Evolutionary conservation across 2,113 vertebrate species (phyloP).

Genomic region (Suricata suricatta): DNA sequence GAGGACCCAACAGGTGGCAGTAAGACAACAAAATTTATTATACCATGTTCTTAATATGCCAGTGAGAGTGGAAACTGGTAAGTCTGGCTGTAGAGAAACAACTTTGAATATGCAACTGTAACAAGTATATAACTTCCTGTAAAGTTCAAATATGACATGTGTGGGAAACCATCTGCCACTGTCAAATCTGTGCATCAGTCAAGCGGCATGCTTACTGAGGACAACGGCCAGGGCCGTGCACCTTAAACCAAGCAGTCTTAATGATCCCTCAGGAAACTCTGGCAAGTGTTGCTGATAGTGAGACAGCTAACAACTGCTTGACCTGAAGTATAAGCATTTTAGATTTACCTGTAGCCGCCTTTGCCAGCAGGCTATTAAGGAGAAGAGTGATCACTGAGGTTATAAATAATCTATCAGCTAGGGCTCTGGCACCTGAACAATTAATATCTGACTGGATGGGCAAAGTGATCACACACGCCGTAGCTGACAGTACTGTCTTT

Average conservation of each 20-base stretch:
- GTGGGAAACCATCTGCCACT: background rate
- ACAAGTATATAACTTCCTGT: background rate
- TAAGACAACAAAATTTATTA: background rate
- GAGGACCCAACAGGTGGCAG: background rate
- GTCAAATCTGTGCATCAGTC: background rate
- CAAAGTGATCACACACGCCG: background rate
- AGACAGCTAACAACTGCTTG: background rate
- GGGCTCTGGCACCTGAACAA: background rate
- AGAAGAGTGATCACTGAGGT: background rate
- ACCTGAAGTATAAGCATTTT: background rate
- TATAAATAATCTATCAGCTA: background rate
- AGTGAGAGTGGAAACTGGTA: background rate
- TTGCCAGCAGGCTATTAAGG: background rate
- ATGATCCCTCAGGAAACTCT: background rate
- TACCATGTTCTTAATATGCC: background rate
- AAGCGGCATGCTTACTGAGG: background rate
- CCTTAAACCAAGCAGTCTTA: background rate
- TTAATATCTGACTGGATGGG: background rate
- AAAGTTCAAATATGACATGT: background rate
- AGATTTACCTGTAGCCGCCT: background rate
- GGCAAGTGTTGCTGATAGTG: background rate
- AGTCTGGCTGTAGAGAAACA: background rate
- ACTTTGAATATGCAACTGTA: conserved; percentile 3
- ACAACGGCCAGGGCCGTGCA: background rate
- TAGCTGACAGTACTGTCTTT: background rate